Base-by-base conservation (phyloP, 2,113 vertebrate genomes). In the Equus przewalskii region DNA sequence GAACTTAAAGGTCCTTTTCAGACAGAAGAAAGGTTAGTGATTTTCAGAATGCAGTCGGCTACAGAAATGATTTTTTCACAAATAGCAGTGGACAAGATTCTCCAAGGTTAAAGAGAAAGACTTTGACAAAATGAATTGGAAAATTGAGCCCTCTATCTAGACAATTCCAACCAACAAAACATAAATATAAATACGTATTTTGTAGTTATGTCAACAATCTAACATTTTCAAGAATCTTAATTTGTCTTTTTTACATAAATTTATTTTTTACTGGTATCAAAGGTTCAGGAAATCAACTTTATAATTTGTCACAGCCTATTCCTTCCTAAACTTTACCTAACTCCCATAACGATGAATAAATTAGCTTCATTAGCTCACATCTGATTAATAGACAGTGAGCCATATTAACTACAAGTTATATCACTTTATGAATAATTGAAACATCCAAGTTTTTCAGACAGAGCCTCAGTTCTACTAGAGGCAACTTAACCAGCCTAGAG, bases 51-150 rank as follows among this genome's bases (percentile, higher is more conserved):
- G 70, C 18, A 75, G 87, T 88, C 54, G n/a, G 58, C 65, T 96
- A 86, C 44, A 88, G 28, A 95, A 96, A 96, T 92, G 72, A 87
- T 79, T 96, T 93, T 93, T 86, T 89, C 86, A 90, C 69, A 92
- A 93, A 96, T 67, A 95, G 41, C 73, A 69, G 62, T 44, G 46
- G 84, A 95, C 85, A 5, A 21, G 30, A 82, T 95, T 93, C 75
- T 95, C 96, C 44, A 78, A 95, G 82, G 83, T 92, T 95, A 96
- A 95, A 95, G 49, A 96, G 82, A 88, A 89, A 94, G 58, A 70
- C 36, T 79, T 87, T 49, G 72, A 33, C 28, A 95, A 97, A 96
- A 80, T 80, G 75, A 96, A 84, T 75, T 1, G 1, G 65, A 97
- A 96, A 92, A 93, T 16, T 10, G 11, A 96, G 41, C 13, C 79